Evolutionary conservation across 2,797 vertebrate genomes (phyloP).

Genomic region (Gymnodraco acuticeps): DNA sequence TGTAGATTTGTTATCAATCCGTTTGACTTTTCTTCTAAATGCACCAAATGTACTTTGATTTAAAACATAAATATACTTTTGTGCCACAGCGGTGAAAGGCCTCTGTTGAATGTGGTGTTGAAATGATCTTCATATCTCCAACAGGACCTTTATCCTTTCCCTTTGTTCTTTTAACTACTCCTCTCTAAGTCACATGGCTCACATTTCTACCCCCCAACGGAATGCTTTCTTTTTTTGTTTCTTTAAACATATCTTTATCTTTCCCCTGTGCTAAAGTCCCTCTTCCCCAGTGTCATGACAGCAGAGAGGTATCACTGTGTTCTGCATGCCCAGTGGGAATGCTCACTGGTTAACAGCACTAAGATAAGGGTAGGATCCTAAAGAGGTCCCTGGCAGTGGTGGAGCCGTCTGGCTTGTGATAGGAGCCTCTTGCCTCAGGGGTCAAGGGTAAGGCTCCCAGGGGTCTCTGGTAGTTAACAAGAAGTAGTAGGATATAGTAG

Average conservation of each 20-base stretch:
- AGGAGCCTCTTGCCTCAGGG: slow-evolving; percentile 42
- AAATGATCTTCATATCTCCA: background rate
- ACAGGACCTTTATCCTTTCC: slow-evolving; percentile 1
- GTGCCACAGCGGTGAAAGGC: too few species aligned
- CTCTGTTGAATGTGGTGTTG: background rate
- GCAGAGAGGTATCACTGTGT: slow-evolving; percentile 22
- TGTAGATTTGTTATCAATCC: background rate
- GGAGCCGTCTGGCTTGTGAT: slow-evolving; percentile 56
- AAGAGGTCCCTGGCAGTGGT: slow-evolving; percentile 39
- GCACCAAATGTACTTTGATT: too few species aligned
- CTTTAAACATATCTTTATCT: slow-evolving; percentile 22
- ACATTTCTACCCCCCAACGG: background rate
- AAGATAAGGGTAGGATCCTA: slow-evolving; percentile 57
- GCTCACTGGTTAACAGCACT: slow-evolving; percentile 37
- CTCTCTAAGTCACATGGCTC: background rate
- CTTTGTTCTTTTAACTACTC: background rate
- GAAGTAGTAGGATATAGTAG: background rate
- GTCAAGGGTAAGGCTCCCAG: slow-evolving; percentile 43
- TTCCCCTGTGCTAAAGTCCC: slow-evolving; percentile 7
- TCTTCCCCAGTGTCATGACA: slow-evolving; percentile 26
- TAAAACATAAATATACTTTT: too few species aligned
- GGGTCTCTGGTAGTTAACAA: background rate
- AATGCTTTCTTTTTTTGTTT: background rate
- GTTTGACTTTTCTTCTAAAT: background rate
- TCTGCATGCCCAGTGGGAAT: slow-evolving; percentile 54